phyloP scores from a whole-genome alignment of 2,797 vertebrate species.

The Myotis pilosus region DNA sequence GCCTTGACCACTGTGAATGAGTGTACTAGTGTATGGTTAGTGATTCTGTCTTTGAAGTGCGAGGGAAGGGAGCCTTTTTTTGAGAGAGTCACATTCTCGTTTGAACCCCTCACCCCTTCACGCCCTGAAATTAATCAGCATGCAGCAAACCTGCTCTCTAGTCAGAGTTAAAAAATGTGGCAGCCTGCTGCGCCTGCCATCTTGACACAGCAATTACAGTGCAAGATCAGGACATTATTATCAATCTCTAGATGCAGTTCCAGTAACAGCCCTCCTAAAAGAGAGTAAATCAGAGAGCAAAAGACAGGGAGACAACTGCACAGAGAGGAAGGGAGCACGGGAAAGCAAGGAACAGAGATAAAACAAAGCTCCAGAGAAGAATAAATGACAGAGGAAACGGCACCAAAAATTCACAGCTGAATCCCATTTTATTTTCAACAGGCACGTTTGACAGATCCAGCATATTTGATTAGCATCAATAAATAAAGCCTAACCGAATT shows the following conservation, averaged over 20 bases:
- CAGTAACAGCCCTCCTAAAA: conserved; percentile 30
- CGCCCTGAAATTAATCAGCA: conserved; percentile 35
- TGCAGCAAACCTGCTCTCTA: conserved; percentile 42
- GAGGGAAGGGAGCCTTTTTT: not conserved
- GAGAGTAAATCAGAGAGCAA: conserved; percentile 55
- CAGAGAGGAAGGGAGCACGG: not conserved
- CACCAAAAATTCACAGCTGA: not conserved
- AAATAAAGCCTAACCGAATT: conserved; percentile 15
- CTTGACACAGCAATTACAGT: conserved; percentile 56
- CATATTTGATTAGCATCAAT: conserved; percentile 36
- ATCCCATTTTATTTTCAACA: conserved; percentile 40
- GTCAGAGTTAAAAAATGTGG: conserved; percentile 47
- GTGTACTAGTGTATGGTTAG: not conserved
- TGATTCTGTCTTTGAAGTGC: not conserved
- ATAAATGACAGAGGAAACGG: not conserved
- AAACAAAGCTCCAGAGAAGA: conserved; percentile 4
- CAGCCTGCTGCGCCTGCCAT: conserved; percentile 27
- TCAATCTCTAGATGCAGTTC: conserved; percentile 54
- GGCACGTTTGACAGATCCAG: not conserved
- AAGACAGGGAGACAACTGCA: not conserved
- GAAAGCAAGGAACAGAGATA: not conserved
- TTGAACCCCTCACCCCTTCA: not conserved
- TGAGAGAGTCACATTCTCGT: not conserved
- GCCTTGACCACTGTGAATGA: not conserved
- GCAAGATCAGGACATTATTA: conserved; percentile 63